Base-by-base conservation (phyloP, 1,140 invertebrate species). In the Drosophila lacteicornis region DNA sequence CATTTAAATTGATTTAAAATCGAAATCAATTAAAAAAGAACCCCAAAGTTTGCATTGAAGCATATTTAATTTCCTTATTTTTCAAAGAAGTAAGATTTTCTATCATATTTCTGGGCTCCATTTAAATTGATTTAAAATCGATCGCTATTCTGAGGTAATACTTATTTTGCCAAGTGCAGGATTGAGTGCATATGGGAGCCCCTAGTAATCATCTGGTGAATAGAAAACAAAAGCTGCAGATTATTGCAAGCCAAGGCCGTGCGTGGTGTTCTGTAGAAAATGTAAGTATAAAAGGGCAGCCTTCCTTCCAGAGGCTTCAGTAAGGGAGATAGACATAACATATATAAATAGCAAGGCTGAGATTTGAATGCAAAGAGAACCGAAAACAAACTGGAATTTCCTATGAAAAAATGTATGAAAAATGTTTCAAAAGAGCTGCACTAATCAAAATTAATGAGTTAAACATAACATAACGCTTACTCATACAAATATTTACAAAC, bases 191-290 rank as follows among this genome's bases (percentile, higher is more conserved):
- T 68, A 47, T 68, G 63, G 40, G 40, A 69, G 47, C 9, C 49
- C 33, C 13, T 11, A 33, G 67, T 68, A 68, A 56, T 63, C 60
- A 27, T 68, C 49, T 7, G n/a, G 19, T 61, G 43, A 67, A 47
- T 25, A 61, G 58, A 46, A 68, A 56, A 70, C 63, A 55, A 68
- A 70, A 47, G 65, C 65, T 46, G 38, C 40, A 36, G 67, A 67
- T 55, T 70, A 67, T 67, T 55, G 61, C 60, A 36, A 8, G 47
- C 25, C 43, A 30, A 33, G 42, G 8, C 17, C 22, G 15, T 43
- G 11, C 22, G 15, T 43, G 11, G 15, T 38, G n/a, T 22, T 13
- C 19, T 38, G 13, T 11, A 3, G 22, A 53, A 55, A 30, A 38
- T 38, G 43, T 62, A 40, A 49, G 43, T 27, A 19, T 17, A 49